Base-by-base conservation (phyloP, 2,113 vertebrate genomes). In the Lophochroa leadbeateri region DNA sequence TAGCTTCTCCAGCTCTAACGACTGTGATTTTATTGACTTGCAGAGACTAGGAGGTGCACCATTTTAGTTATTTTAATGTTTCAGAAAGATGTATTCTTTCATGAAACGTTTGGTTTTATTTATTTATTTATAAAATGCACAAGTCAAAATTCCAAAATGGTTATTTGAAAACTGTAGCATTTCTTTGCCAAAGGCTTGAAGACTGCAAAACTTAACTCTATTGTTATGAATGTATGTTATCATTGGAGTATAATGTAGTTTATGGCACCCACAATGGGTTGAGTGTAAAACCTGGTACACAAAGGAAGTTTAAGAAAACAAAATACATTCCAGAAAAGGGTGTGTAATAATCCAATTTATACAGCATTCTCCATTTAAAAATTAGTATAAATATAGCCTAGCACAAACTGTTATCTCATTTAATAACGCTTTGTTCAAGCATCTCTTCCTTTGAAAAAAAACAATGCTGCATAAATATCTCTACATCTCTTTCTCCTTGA, bases 31-130 rank as follows among this genome's bases (percentile, higher is more conserved):
- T 82, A 72, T 60, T 91, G 74, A 89, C 10, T 69, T 83, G 4
- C 9, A 58, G 25, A 53, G 21, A 91, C 58, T 28, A 37, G 7
- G 7, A 84, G 7, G 2, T 3, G 2, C 5, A 89, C 0, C 10
- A 63, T 31, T 92, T 79, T 68, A 85, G 46, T 11, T 9, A 67
- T 21, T 91, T 79, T 78, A 85, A 50, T 11, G 3, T 68, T 89
- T 79, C 14, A 49, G 53, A 61, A 84, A 83, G 3, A 41, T 3
- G 2, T 21, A 53, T 74, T 55, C 5, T 84, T 92, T 67, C 5
- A 74, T 60, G 0, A 7, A 29, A 8, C n/a, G 9, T 58, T 24
- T 58, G 6, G 0, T 2, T 20, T 47, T 46, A 37, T 58, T 60
- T 25, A 35, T 60, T 68, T 79, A 41, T 71, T 82, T 80, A 9